phyloP scores from a whole-genome alignment of 2,797 vertebrate species.

The Dendrocincla fuliginosa region DNA sequence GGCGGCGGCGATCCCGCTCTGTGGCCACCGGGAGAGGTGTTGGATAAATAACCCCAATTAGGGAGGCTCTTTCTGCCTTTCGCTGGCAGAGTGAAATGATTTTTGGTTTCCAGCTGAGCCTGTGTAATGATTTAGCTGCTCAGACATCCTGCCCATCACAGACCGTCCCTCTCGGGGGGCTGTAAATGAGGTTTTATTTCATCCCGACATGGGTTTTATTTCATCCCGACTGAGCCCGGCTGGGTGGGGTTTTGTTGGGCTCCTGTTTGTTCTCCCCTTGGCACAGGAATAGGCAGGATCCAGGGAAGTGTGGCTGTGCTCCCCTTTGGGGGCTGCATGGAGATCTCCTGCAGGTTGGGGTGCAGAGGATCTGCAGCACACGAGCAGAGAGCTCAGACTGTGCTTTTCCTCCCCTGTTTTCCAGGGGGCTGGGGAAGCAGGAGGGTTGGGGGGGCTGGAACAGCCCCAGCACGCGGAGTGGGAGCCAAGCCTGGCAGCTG shows the following conservation, averaged over 20 bases:
- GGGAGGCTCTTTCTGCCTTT: not conserved
- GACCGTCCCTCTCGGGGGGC: not conserved
- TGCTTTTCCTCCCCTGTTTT: not conserved
- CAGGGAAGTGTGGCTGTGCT: not conserved
- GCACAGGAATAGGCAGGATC: not conserved
- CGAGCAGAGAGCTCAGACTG: not conserved
- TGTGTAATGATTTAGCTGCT: not conserved
- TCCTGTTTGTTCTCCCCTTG: not conserved
- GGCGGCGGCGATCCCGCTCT: fast-evolving
- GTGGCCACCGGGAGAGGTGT: fast-evolving
- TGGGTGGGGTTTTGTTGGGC: not conserved
- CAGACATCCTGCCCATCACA: not conserved
- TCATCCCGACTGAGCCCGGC: not conserved
- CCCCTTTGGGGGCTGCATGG: not conserved
- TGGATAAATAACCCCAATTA: not conserved
- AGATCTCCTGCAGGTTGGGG: not conserved
- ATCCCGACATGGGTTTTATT: fast-evolving
- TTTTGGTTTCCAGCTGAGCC: not conserved
- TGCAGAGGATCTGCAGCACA: not conserved
- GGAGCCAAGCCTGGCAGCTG: not conserved
- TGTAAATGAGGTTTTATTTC: not conserved
- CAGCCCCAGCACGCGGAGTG: not conserved
- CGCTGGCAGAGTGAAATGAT: not conserved
- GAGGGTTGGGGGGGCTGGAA: not conserved
- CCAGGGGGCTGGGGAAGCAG: not conserved